Evolutionary conservation across 2,113 vertebrate species (phyloP).

Genomic region (Plestiodon gilberti): DNA sequence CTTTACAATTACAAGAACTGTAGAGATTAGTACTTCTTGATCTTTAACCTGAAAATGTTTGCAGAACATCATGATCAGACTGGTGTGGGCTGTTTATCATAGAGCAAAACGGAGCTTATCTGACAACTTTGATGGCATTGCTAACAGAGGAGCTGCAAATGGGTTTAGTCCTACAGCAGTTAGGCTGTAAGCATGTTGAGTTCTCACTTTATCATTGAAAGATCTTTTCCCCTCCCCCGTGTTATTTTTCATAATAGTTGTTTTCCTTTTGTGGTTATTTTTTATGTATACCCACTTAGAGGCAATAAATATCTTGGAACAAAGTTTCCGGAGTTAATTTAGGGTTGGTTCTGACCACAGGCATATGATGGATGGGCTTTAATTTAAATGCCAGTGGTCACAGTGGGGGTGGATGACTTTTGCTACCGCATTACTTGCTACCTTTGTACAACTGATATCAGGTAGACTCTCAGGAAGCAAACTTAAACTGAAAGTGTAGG

Average conservation of each 20-base stretch:
- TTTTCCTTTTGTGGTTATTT: slow-evolving; percentile 32
- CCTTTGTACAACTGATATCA: slow-evolving; percentile 38
- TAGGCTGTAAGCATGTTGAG: not conserved
- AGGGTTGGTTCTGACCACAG: slow-evolving; percentile 58
- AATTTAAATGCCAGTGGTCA: slow-evolving; percentile 68
- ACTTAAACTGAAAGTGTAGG: slow-evolving; percentile 34
- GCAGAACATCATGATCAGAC: not conserved
- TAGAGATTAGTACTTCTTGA: not conserved
- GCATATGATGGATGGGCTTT: slow-evolving; percentile 67
- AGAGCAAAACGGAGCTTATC: not conserved
- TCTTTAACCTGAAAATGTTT: slow-evolving; percentile 13
- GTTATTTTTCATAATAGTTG: slow-evolving; percentile 21
- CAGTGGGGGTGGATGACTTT: slow-evolving; percentile 14
- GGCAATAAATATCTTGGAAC: slow-evolving; percentile 65
- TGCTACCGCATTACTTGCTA: slow-evolving; percentile 47
- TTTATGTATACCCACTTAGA: slow-evolving; percentile 48
- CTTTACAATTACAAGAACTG: not conserved
- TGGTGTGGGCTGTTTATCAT: not conserved
- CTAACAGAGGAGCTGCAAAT: not conserved
- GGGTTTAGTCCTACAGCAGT: not conserved
- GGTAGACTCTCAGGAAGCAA: slow-evolving; percentile 50
- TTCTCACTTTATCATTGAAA: slow-evolving; percentile 7
- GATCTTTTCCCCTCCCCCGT: no score
- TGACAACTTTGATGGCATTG: not conserved
- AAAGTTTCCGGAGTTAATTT: slow-evolving; percentile 60